Evolutionary conservation across 2,113 vertebrate species (phyloP).

Genomic region (Platysternon megacephalum): DNA sequence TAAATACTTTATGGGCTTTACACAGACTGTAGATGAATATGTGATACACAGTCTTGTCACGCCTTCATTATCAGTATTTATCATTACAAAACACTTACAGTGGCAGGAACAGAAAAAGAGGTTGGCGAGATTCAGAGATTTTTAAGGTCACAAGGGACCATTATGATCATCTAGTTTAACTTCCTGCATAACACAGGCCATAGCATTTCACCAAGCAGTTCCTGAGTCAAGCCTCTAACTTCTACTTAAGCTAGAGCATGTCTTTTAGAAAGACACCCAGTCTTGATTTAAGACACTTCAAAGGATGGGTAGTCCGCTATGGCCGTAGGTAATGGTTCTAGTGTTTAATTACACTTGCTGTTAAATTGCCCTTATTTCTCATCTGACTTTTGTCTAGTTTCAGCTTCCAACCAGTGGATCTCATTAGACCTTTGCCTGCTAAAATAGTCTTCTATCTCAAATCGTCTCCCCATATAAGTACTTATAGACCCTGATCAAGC

Average conservation of each 20-base stretch:
- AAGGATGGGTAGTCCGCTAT: accelerated
- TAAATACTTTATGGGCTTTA: background rate
- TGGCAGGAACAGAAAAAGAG: background rate
- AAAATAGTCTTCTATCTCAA: background rate
- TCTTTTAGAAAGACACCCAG: background rate
- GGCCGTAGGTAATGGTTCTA: background rate
- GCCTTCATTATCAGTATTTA: background rate
- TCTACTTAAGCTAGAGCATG: background rate
- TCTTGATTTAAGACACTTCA: background rate
- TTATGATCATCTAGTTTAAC: background rate
- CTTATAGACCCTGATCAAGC: background rate
- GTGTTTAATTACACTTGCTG: constrained; percentile 12
- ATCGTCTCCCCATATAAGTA: background rate
- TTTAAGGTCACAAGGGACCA: background rate
- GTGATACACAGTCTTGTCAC: background rate
- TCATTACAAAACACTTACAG: background rate
- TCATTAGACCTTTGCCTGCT: background rate
- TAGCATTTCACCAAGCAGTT: background rate
- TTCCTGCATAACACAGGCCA: background rate
- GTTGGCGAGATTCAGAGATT: background rate
- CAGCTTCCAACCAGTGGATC: constrained; percentile 5
- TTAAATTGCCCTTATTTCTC: background rate
- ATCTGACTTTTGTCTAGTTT: background rate
- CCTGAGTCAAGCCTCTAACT: background rate
- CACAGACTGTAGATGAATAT: background rate